phyloP scores from a whole-genome alignment of 2,888 invertebrate species.

The Sarcophaga rosellei region DNA sequence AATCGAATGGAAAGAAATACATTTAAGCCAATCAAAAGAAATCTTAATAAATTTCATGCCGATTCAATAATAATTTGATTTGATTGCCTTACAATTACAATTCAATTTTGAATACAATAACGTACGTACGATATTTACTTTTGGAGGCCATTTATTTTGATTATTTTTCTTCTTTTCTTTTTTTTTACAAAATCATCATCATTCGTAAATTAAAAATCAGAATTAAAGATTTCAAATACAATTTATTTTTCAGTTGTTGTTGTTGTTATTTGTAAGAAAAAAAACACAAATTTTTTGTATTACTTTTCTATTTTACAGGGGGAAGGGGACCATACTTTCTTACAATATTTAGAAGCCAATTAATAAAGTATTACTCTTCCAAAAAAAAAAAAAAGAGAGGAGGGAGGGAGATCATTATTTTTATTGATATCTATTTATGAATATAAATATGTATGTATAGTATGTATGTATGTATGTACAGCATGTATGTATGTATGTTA shows the following conservation, averaged over 20 bases:
- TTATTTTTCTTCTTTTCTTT: neutral
- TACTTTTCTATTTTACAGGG: neutral
- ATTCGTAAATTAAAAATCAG: neutral
- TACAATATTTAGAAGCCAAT: constrained; percentile 18
- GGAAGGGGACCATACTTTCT: neutral
- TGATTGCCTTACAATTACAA: no score
- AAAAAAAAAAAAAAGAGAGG: no score
- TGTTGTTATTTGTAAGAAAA: no score
- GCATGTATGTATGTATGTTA: neutral
- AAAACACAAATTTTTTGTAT: neutral
- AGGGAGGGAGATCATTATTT: neutral
- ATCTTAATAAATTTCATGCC: no score
- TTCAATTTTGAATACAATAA: neutral
- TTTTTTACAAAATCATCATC: constrained; percentile 20
- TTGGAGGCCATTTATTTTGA: no score
- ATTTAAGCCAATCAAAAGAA: no score
- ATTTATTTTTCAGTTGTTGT: no score
- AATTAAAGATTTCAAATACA: no score
- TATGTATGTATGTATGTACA: no score
- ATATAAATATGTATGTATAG: neutral
- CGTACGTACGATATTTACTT: neutral
- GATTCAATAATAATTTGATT: no score
- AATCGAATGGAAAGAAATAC: no score
- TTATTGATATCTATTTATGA: neutral
- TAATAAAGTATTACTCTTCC: neutral